Base-by-base conservation (phyloP, 2,113 vertebrate species). In the Cyprinus carpio region DNA sequence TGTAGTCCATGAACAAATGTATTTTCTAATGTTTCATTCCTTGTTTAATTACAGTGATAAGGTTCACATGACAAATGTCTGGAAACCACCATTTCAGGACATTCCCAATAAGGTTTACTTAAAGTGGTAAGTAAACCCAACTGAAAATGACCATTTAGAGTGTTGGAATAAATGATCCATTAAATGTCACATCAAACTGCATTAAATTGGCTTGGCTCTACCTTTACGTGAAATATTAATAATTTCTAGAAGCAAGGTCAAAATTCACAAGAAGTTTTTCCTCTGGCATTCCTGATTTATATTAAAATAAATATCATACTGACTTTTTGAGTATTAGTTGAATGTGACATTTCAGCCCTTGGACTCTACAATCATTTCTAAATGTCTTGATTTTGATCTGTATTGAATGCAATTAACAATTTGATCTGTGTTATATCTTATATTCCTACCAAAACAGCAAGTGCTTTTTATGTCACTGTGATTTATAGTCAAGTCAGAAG, bases 401-500 rank as follows among this genome's bases (percentile, higher is more conserved):
- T 75, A 18, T 51, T 49, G 3, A 75, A 27, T 27, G 74, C 46
- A 49, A 46, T 46, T 11, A 43, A 10, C 40, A 43, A 49, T 75
- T 15, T 75, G 3, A 75, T 75, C 2, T 15, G n/a, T 6, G 5
- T 49, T 29, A 27, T 75, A 51, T n/a, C 43, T 75, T 9, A 18
- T 27, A 75, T 51, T 51, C 6, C 43, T 27, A n/a, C n/a, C 20
- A 31, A 40, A 71, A 20, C 31, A 37, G 67, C 18, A 37, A 11
- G 31, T 40, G 67, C 1, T 37, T 65, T 13, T 13, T 43, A 72
- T 65, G 13, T 46, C 11, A 75, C 23, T 49, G 40, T 75, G 72
- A 49, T 75, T 16, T 75, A 75, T 6, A 18, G 43, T 27, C 43
- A 49, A 75, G 72, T 75, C 37, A 75, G 25, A 49, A 75, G 72